phyloP scores from a whole-genome alignment of 2,113 vertebrate genomes.

The Gymnarchus niloticus region DNA sequence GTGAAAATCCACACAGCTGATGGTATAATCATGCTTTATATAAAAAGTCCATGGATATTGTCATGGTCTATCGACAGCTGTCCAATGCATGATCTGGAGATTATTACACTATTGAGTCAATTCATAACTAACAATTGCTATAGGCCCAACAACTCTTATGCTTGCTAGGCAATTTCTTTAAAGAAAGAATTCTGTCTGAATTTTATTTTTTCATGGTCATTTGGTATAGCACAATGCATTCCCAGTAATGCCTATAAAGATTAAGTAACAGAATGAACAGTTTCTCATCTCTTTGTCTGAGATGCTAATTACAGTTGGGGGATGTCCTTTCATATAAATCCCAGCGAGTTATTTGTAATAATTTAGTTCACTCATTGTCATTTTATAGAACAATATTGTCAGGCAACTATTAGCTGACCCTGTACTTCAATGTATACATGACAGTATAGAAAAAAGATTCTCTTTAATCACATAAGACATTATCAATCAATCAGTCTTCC shows the following conservation, averaged over 20 bases:
- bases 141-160: too few species aligned
- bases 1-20: not conserved
- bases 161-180: too few species aligned
- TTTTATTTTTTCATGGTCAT: not conserved
- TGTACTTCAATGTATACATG: too few species aligned
- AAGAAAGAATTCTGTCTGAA: not conserved
- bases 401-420: too few species aligned
- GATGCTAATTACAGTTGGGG: not conserved
- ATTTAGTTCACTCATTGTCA: too few species aligned
- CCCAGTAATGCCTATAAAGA: not conserved
- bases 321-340: too few species aligned
- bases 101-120: not conserved
- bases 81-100: not conserved
- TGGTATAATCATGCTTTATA: not conserved
- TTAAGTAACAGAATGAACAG: not conserved
- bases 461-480: not conserved
- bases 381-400: too few species aligned
- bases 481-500: not conserved
- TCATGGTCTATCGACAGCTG: not conserved
- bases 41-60: not conserved
- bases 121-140: constrained; percentile 3
- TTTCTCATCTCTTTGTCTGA: not conserved
- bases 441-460: too few species aligned
- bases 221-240: not conserved
- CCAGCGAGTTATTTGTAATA: too few species aligned